Percentiles rank a stretch among this genome's conserved stretches.
phyloP scores from a whole-genome alignment of 2,888 invertebrate species.

The Cecidostiba fungosa region DNA sequence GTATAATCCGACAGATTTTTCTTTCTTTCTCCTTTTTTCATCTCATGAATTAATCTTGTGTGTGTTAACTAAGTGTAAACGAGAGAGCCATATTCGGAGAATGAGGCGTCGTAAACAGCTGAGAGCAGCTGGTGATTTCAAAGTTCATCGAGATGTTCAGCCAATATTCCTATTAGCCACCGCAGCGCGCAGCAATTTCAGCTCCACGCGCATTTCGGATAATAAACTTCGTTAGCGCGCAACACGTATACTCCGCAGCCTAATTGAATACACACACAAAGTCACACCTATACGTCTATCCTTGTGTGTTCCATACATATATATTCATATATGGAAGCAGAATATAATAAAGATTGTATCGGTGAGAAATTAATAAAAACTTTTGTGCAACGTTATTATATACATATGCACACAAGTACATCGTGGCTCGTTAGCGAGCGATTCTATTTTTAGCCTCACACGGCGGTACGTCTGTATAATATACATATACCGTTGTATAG shows the following conservation, averaged over 20 bases:
- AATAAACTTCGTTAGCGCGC: conserved; percentile 7
- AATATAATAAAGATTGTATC: too few relatives aligned
- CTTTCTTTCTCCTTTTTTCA: neutral
- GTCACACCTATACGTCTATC: too few relatives aligned
- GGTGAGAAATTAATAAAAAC: neutral
- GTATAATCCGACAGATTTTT: neutral
- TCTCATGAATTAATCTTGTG: too few relatives aligned
- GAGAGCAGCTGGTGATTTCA: neutral
- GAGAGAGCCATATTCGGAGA: neutral
- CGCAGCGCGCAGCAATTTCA: neutral
- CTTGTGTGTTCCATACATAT: too few relatives aligned
- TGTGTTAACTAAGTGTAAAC: too few relatives aligned
- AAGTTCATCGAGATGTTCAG: neutral
- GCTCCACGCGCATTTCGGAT: neutral
- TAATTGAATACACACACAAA: neutral
- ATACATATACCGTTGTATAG: neutral
- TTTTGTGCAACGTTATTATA: neutral
- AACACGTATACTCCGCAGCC: neutral
- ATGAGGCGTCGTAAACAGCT: neutral
- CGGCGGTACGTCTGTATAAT: neutral
- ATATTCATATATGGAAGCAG: too few relatives aligned
- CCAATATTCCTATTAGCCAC: neutral
- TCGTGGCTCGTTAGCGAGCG: neutral
- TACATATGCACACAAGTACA: too few relatives aligned
- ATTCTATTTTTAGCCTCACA: neutral